A percentile compares a stretch with the other conserved stretches of the same genome.
phyloP scores from a whole-genome alignment of 1,140 invertebrate species.

The Macrosteles quadrilineatus region DNA sequence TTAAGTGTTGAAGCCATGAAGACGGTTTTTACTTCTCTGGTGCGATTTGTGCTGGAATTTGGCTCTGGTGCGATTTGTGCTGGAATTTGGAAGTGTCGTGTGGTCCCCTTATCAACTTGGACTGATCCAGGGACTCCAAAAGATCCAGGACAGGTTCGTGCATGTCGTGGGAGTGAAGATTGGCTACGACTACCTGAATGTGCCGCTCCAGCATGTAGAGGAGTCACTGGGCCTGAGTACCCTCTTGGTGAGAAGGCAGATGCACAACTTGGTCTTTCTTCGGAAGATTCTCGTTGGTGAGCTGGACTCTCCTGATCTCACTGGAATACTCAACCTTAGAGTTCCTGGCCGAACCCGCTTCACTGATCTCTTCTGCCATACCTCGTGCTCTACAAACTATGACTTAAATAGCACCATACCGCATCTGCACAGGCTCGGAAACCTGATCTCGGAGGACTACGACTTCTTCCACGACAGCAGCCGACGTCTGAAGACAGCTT shows the following conservation, averaged over 20 bases:
- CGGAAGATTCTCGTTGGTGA: neutral
- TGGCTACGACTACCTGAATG: neutral
- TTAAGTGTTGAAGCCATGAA: too few relatives aligned
- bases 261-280: too few relatives aligned
- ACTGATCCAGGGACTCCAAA: too few relatives aligned
- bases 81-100: too few relatives aligned
- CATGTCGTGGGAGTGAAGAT: neutral
- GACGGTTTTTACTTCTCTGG: neutral
- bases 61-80: too few relatives aligned
- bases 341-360: neutral
- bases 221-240: too few relatives aligned
- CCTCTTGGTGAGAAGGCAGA: too few relatives aligned
- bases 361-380: too few relatives aligned
- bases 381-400: neutral
- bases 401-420: neutral
- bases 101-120: too few relatives aligned
- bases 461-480: neutral
- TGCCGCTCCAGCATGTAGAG: too few relatives aligned
- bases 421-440: neutral
- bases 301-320: neutral
- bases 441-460: neutral
- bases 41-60: too few relatives aligned
- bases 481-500: conserved; percentile 22
- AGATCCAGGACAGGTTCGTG: too few relatives aligned
- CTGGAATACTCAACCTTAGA: neutral